A percentile compares a stretch with the other conserved stretches of the same genome.
Evolutionary conservation across 2,113 vertebrate genomes (phyloP).

Genomic region (Aleadryas rufinucha): DNA sequence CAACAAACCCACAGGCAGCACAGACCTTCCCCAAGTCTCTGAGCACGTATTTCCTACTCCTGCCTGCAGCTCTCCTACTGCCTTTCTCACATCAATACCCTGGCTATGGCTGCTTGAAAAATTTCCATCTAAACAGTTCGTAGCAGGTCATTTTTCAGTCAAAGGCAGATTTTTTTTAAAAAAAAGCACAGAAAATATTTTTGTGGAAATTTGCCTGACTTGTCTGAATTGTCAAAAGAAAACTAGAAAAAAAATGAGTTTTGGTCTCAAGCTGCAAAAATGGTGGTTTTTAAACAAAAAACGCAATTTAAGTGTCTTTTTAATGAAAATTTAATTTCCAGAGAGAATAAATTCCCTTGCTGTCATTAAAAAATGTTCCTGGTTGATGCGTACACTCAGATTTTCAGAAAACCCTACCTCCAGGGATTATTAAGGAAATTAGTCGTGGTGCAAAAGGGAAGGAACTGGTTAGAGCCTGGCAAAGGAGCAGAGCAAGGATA

Average conservation of each 20-base stretch:
- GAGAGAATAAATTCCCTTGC: not conserved
- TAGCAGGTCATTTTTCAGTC: slow-evolving; percentile 10
- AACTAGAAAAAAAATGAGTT: not conserved
- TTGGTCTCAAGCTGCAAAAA: not conserved
- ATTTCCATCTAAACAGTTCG: not conserved
- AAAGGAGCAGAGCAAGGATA: not conserved
- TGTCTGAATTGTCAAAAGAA: not conserved
- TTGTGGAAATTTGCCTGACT: not conserved
- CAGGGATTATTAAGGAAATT: not conserved
- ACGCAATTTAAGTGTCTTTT: not conserved
- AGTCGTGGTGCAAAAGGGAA: not conserved
- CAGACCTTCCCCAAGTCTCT: not conserved
- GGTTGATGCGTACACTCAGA: not conserved
- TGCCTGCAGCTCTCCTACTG: not conserved
- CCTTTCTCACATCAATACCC: not conserved
- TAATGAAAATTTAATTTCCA: not conserved
- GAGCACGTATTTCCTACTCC: not conserved
- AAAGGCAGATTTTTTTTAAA: not conserved
- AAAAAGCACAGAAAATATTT: not conserved
- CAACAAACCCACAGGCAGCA: not conserved
- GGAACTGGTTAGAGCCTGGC: not conserved
- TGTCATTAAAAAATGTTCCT: not conserved
- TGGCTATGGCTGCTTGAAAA: not conserved
- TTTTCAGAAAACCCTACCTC: not conserved
- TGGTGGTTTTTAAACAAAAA: not conserved